Base-by-base conservation (phyloP, 2,888 invertebrate species). In the Pharmacophagus antenor region DNA sequence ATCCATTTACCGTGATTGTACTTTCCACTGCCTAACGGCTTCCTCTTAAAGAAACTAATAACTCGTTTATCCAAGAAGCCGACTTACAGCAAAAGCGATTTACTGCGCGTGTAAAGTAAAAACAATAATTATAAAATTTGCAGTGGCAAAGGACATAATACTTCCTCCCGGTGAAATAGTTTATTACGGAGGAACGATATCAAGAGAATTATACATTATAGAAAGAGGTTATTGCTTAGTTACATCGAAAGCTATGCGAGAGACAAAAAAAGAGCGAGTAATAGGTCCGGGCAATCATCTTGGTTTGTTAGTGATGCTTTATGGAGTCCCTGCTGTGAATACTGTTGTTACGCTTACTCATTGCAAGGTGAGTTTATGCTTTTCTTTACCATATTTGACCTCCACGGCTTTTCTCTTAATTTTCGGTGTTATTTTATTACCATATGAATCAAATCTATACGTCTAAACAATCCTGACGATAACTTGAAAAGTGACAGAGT, bases 141-240 rank as follows among this genome's bases (percentile, higher is more conserved):
- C 67, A 89, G 89, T 80, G 62, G 87, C 89, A 37, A 79, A 75
- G 61, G 88, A 91, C 47, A 80, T 88, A 56, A 84, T 92, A 42
- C 72, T 92, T 18, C 92, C 92, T 25, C 91, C 92, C 2, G 84
- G 85, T 4, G 92, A 92, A 76, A 88, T 91, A 62, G 88, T 92
- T 8, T 91, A 86, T 67, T 91, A 92, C 66, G 85, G 86, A 4
- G 92, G 92, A 7, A 91, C 89, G 12, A 82, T 90, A 7, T 84
- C 89, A 22, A 81, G 91, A 66, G 92, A 92, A 63, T 74, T 92
- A 51, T 92, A 92, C 63, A 87, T 92, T 15, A 87, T 92, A 44
- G 89, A 88, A 67, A 85, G 87, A 63, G 92, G 92, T 22, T 90
- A 88, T 70, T 92, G 92, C 63, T 70, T 87, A 52, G 79, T 90